A percentile compares a stretch with the other conserved stretches of the same genome.
phyloP scores from a whole-genome alignment of 37 sponge, comb jelly and placozoan species.

The Cliona cf. orientalis region DNA sequence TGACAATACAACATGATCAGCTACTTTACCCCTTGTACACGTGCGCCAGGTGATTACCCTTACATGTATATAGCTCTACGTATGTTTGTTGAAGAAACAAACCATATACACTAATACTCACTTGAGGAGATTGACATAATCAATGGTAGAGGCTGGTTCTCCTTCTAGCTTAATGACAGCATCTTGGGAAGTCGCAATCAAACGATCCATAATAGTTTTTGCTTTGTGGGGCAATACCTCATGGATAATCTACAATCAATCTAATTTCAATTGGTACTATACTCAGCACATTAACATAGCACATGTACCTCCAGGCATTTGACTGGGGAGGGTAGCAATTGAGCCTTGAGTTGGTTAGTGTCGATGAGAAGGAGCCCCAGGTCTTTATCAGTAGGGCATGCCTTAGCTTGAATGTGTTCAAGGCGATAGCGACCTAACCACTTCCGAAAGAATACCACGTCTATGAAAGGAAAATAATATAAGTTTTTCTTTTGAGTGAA shows the following conservation, averaged over 20 bases:
- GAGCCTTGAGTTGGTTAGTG: conserved; percentile 70
- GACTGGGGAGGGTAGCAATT: conserved; percentile 91
- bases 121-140: conserved; percentile 88
- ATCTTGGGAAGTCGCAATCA: conserved; percentile 86
- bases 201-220: conserved; percentile 72
- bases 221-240: conserved; percentile 85
- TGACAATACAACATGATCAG: no score
- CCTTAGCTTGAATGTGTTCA: conserved; percentile 81
- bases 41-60: no score
- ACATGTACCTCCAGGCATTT: conserved; percentile 84
- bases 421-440: conserved; percentile 83
- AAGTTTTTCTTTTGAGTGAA: not conserved
- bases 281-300: no score
- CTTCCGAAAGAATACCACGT: conserved; percentile 84
- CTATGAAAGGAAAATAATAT: no score
- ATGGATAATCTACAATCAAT: conserved; percentile 71
- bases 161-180: conserved; percentile 85
- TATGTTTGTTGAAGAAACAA: not conserved
- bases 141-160: conserved; percentile 87
- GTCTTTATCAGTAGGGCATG: conserved; percentile 75
- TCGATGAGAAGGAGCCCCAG: conserved; percentile 89
- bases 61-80: conserved; percentile 11
- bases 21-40: no score
- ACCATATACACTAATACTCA: conserved; percentile 26
- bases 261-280: no score